Evolutionary conservation across 1,140 invertebrate species (phyloP), one percentile per base, ranked within the genome.

Genomic region (Agraylea sexmaculata): DNA sequence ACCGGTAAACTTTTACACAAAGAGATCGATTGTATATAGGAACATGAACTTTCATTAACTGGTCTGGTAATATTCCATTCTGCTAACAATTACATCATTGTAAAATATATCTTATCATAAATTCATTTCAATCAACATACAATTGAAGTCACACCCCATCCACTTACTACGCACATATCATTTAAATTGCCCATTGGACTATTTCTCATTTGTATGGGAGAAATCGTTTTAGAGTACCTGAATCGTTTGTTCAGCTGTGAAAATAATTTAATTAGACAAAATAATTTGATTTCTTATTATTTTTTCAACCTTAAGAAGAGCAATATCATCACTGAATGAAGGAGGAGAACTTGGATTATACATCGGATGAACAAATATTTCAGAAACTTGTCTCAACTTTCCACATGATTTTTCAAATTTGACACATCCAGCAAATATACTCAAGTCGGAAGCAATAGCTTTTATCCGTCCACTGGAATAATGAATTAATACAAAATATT

Each of bases 1-100:
- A 6, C n/a, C 25, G 32, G 37, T 21, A 19, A n/a, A 21, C 4
- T 7, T 27, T 37, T 37, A 22, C 45, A 46, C n/a, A n/a, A 2
- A 16, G 2, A 29, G 32, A 5, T 28, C 34, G 20, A 38, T 42
- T 30, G 21, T 22, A 21, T 12, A 46, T 37, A 18, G 36, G 35
- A 11, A 46, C 40, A 13, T 31, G 19, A 12, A 41, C 39, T 41
- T 41, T 37, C 11, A 20, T 13, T 32, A 46, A 37, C 7, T 42
- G 16, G 11, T 27, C 10, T 29, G 22, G 22, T 13, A 36, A 4
- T 18, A 6, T 29, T 15, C 29, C 19, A 33, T 12, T 25, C 12
- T 11, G 12, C n/a, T 12, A 4, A 40, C 2, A 40, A 31, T 28
- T 25, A 12, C 3, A 17, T 38, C 28, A 8, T 21, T 7, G 23